Percentiles rank a stretch among this genome's conserved stretches.
phyloP scores from a whole-genome alignment of 2,888 invertebrate genomes.

The Sesia apiformis region DNA sequence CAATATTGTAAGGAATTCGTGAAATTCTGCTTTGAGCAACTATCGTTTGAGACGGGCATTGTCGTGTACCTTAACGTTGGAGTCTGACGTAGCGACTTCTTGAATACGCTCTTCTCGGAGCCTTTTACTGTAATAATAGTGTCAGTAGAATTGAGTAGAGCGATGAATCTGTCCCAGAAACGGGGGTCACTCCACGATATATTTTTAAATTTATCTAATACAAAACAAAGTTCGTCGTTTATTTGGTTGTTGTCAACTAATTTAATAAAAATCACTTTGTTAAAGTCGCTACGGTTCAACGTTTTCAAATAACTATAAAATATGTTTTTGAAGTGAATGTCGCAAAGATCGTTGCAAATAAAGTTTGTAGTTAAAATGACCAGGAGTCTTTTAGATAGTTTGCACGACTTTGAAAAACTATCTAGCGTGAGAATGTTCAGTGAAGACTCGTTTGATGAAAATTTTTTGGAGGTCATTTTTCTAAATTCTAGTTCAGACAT shows the following conservation, averaged over 20 bases:
- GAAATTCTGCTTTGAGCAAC: constrained; percentile 72
- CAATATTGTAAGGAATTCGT: constrained; percentile 65
- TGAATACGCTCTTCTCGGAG: constrained; percentile 65
- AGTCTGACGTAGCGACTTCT: constrained; percentile 62
- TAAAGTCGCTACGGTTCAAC: constrained; percentile 58
- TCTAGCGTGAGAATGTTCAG: constrained; percentile 75
- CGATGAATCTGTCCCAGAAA: constrained; percentile 89
- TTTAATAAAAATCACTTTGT: constrained; percentile 65
- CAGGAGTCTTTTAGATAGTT: constrained; percentile 67
- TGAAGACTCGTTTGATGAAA: constrained; percentile 78
- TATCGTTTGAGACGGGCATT: constrained; percentile 71
- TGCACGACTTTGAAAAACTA: constrained; percentile 63
- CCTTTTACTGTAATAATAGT: constrained; percentile 67
- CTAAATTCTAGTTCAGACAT: constrained; percentile 81
- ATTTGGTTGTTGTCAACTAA: constrained; percentile 64
- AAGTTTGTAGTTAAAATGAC: constrained; percentile 77
- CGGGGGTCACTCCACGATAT: constrained; percentile 84
- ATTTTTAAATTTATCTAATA: constrained; percentile 75
- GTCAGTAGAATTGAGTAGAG: constrained; percentile 82
- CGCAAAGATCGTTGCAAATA: constrained; percentile 61
- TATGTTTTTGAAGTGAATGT: constrained; percentile 66
- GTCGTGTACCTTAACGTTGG: constrained; percentile 72
- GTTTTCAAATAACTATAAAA: constrained; percentile 67
- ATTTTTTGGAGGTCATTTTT: constrained; percentile 83
- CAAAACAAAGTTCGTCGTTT: constrained; percentile 58